Conservation (phyloP, 2,888 invertebrate genomes). For the Stictocephala bisonia region DNA sequence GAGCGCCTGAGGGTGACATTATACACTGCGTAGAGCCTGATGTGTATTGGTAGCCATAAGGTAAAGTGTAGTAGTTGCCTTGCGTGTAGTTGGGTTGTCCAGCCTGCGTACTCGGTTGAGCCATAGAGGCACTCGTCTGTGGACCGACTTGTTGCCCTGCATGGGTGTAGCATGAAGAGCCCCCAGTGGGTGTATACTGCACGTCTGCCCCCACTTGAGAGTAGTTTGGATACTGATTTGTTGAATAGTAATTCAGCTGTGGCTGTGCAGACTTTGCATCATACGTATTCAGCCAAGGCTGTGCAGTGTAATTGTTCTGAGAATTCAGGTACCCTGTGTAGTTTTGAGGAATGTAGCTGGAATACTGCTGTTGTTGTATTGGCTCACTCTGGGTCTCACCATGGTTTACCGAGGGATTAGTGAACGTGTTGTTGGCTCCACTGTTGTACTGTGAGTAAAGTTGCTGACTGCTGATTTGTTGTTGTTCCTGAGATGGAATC, state of each 20-base stretch:
- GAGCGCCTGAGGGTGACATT: constrained; percentile 42
- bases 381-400: not conserved
- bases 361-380: constrained; percentile 34
- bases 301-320: not conserved
- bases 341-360: constrained; percentile 24
- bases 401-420: not conserved
- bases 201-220: constrained; percentile 46
- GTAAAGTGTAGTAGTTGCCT: constrained; percentile 64
- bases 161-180: constrained; percentile 65
- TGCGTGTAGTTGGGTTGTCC: constrained; percentile 37
- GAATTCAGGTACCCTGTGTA: not conserved
- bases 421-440: not conserved
- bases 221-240: constrained; percentile 36
- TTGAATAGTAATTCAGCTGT: constrained; percentile 20
- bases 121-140: constrained; percentile 67
- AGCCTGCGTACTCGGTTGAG: constrained; percentile 57
- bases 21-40: constrained; percentile 8
- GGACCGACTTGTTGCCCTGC: constrained; percentile 67
- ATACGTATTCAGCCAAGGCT: not conserved
- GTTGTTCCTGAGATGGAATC: not conserved
- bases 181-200: constrained; percentile 53
- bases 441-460: constrained; percentile 1
- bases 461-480: not conserved
- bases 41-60: constrained; percentile 66
- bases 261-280: not conserved